Percentiles rank a stretch among this genome's conserved stretches.
phyloP scores from a whole-genome alignment of 1,140 invertebrate species.

The Augochlora pura region DNA sequence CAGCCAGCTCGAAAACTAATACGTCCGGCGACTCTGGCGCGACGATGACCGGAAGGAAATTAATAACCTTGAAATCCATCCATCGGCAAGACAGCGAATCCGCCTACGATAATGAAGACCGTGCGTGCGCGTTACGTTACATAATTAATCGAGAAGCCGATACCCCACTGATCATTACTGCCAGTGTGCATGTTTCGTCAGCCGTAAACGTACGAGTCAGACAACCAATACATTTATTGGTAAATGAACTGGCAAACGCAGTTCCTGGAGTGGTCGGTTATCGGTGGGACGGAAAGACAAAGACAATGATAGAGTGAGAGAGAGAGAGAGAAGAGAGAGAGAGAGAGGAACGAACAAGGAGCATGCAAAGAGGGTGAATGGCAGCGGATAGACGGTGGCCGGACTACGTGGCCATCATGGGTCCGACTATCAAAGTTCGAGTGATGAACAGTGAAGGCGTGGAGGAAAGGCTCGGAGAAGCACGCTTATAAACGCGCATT shows the following conservation, averaged over 20 bases:
- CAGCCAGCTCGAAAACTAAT: background rate
- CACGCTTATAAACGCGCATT: conserved; percentile 40
- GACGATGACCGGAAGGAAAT: conserved; percentile 10
- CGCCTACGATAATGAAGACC: conserved; percentile 6
- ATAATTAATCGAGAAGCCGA: conserved; percentile 43
- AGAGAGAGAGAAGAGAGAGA: background rate
- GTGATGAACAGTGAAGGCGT: background rate
- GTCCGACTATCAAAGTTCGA: background rate
- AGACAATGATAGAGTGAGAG: background rate
- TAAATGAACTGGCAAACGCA: conserved; percentile 34
- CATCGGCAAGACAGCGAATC: no score
- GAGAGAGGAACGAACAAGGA: background rate
- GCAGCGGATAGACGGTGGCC: conserved; percentile 9
- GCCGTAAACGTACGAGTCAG: conserved; percentile 21
- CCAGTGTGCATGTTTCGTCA: conserved; percentile 36
- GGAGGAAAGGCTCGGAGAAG: conserved; percentile 11
- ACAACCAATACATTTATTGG: conserved; percentile 47
- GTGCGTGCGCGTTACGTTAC: conserved; percentile 27
- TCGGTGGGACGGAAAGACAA: no score
- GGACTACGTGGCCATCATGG: conserved; percentile 21
- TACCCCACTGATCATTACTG: conserved; percentile 30
- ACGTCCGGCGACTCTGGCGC: conserved; percentile 12
- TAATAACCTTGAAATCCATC: conserved; percentile 44
- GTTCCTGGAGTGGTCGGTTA: conserved; percentile 21
- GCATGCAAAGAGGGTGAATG: background rate